Evolutionary conservation across 2,113 vertebrate species (phyloP).

Genomic region (Danionella cerebrum): DNA sequence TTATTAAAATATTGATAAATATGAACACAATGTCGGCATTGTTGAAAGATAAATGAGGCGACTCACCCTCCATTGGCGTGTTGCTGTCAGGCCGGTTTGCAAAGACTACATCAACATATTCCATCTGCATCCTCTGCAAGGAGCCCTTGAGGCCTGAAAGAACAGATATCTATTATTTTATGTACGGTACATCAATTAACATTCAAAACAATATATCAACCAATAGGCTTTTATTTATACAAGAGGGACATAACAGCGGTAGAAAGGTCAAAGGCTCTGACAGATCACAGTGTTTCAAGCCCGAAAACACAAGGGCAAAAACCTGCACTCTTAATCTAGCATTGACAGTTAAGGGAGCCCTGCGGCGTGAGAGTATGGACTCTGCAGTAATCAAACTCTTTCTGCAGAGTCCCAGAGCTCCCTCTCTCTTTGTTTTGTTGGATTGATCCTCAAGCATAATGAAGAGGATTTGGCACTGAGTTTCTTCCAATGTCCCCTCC

Average conservation of each 20-base stretch:
- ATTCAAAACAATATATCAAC: too few relatives aligned
- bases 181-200: too few relatives aligned
- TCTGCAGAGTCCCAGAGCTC: not conserved
- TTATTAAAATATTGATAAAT: too few relatives aligned
- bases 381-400: not conserved
- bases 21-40: too few relatives aligned
- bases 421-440: not conserved
- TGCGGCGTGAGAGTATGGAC: not conserved
- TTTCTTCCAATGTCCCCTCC: not conserved
- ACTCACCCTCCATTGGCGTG: conserved; percentile 97
- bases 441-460: not conserved
- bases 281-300: not conserved
- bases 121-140: conserved; percentile 90
- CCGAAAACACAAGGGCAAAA: not conserved
- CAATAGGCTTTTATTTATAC: not conserved
- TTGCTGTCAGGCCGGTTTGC: conserved; percentile 94
- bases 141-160: conserved; percentile 84
- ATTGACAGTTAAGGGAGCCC: not conserved
- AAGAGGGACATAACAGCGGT: not conserved
- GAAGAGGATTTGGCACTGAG: not conserved
- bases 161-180: not conserved
- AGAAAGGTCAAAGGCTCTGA: not conserved
- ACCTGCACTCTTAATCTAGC: not conserved
- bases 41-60: not conserved
- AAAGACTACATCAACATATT: conserved; percentile 96